These are phyloP conservation scores for Trachelus stipa DNA, from an alignment of 2,888 invertebrate genomes.

Conservation along the genomic window DNA sequence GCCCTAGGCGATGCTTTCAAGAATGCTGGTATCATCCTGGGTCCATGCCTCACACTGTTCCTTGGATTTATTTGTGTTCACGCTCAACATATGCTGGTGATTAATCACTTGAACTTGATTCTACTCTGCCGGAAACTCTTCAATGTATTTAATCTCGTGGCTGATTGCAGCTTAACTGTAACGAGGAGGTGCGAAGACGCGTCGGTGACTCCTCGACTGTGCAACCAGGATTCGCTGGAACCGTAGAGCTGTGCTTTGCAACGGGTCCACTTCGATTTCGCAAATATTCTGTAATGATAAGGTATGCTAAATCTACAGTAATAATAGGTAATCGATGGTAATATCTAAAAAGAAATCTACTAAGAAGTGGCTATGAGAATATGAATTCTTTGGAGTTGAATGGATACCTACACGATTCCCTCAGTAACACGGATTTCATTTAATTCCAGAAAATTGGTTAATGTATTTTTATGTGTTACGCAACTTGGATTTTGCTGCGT, in stretches of 20 bases:
- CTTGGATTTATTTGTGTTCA: constrained; percentile 91
- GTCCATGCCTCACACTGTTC: constrained; percentile 80
- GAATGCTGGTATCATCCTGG: constrained; percentile 89
- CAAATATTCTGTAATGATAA: constrained; percentile 74
- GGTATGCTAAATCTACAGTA: constrained; percentile 57
- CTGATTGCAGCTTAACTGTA: constrained; percentile 73
- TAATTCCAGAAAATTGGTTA: constrained; percentile 72
- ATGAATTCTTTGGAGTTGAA: background rate
- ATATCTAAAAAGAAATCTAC: background rate
- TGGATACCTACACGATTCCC: background rate
- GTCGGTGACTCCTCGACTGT: constrained; percentile 68
- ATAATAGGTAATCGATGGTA: background rate
- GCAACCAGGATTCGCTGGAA: constrained; percentile 82
- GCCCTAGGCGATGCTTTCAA: constrained; percentile 96
- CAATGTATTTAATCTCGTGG: background rate
- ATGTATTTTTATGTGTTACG: constrained; percentile 91
- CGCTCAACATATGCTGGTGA: constrained; percentile 91
- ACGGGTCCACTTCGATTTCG: constrained; percentile 78
- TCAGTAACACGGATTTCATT: constrained; percentile 6
- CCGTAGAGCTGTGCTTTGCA: constrained; percentile 84
- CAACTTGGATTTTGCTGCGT: constrained; percentile 98
- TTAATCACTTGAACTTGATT: constrained; percentile 42
- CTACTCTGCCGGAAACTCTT: background rate
- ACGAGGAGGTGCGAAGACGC: constrained; percentile 75
- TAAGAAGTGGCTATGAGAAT: background rate